Base-by-base conservation (phyloP, 2,113 vertebrate species). In the Tetraodon nigroviridis region DNA sequence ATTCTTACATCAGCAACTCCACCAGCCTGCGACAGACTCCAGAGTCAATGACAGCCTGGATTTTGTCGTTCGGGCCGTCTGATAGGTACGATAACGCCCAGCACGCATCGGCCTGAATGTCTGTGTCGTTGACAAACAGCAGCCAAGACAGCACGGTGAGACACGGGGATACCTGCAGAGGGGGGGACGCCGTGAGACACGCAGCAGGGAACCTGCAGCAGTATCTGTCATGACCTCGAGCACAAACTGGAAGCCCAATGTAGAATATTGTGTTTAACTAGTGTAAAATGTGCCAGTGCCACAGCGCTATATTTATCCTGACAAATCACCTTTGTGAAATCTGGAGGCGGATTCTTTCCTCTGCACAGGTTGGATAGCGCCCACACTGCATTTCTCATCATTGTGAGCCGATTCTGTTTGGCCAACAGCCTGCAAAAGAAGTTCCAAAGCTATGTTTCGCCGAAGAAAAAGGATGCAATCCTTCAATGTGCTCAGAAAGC, bases 301-400 rank as follows among this genome's bases (percentile, higher is more conserved):
- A 67, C 62, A 58, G 73, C 13, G 18, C 67, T 64, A 14, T 44
- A 19, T 79, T 62, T 51, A 62, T 72, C 51, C 65, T 64, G 29
- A 27, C 18, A 68, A 71, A 79, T 83, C 81, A 91, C 90, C 88
- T 99, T 99, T 71, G 92, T 79, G 86, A 98, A 99, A 81, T 99
- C 95, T 55, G 97, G 96, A 84, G 96, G 95, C 71, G 97, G 97
- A 81, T 97, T 99, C 76, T 99, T 99, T 61, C 97, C 96, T 91
- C 97, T 92, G 89, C 97, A 99, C 67, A 99, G 91, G 84, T 99
- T 99, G 78, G 97, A 99, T 11, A 99, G 88, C 50, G 97, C 96
- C 95, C 97, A 99, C 52, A 99, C 97, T 29, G 96, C 96, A 60
- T 99, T 99, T 64, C 96, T 92, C 69, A 95, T 99, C 95, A 98